Evolutionary conservation across 2,113 vertebrate species (phyloP), one percentile per base, ranked within the genome.

Genomic region (Eptesicus fuscus): DNA sequence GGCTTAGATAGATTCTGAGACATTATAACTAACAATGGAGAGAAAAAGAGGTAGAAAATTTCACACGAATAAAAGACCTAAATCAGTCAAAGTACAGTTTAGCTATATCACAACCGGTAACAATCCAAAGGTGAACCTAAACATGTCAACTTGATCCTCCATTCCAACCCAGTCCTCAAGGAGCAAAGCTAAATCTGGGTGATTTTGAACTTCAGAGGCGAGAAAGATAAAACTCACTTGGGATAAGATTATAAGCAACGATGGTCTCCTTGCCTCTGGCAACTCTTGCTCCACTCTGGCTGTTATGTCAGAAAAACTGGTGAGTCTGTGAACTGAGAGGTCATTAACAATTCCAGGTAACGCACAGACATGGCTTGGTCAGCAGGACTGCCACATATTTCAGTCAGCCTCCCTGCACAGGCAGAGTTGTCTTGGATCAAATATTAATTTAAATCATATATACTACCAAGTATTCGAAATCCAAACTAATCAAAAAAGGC

Each of bases 391-490:
- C 20, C 44, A 90, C 8, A 13, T 79, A 22, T 37, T 77, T 77
- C 35, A n/a, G 5, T n/a, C 25, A 16, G 11, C n/a, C 56, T 71
- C 80, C 74, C 59, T n/a, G n/a, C 59, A 93, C 30, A 73, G n/a
- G n/a, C 12, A 32, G 18, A 90, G 69, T 35, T 28, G 67, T 82
- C 65, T 40, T 51, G 18, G 7, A 11, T n/a, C 59, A 90, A 78
- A 65, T 86, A 90, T 49, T 53, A 59, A 71, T 42, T 82, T 90
- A 42, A 56, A 80, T 80, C 32, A 84, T 32, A 83, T 69, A 23
- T 79, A 73, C 59, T 82, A 88, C 5, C 51, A 97, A 94, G 40
- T 56, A 69, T 14, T 88, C 77, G 53, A 85, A 92, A 88, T 69
- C 51, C 77, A 59, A 87, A 25, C 1, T 70, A 32, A 1, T 74